These are phyloP conservation scores for Chiridota heheva DNA, from an alignment of 35 echinoderm and acorn worm genomes.

Conservation along the genomic window DNA sequence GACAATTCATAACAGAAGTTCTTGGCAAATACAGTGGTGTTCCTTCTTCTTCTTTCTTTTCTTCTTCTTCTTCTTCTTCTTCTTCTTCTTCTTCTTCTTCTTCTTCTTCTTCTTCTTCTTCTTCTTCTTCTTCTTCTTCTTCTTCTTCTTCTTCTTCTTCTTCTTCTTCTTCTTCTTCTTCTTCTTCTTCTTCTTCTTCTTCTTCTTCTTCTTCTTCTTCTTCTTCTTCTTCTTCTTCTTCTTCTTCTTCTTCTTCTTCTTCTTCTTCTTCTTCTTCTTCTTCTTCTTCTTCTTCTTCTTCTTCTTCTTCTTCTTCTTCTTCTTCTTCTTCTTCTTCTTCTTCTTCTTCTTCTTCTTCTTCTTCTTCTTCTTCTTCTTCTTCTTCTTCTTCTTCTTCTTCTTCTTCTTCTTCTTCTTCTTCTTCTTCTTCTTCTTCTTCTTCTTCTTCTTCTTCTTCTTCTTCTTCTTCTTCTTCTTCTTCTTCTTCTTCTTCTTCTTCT, in stretches of 20 bases:
- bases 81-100: slow-evolving; percentile 34
- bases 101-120: slow-evolving; percentile 34
- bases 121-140: slow-evolving; percentile 34
- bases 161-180: slow-evolving; percentile 34
- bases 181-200: slow-evolving; percentile 34
- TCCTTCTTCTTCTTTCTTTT: slow-evolving; percentile 25
- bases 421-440: not conserved
- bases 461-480: not conserved
- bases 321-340: not conserved
- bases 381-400: not conserved
- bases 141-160: slow-evolving; percentile 34
- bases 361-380: not conserved
- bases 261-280: slow-evolving; percentile 34
- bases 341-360: not conserved
- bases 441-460: not conserved
- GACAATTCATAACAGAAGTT: no score
- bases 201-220: slow-evolving; percentile 34
- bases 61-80: slow-evolving; percentile 34
- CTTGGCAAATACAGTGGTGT: no score
- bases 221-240: slow-evolving; percentile 24
- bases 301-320: not conserved
- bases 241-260: slow-evolving; percentile 34
- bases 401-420: not conserved
- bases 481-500: not conserved
- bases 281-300: not conserved